Percentiles rank a stretch among this genome's conserved stretches.
Evolutionary conservation across 2,113 vertebrate species (phyloP).

Genomic region (Macaca fascicularis): DNA sequence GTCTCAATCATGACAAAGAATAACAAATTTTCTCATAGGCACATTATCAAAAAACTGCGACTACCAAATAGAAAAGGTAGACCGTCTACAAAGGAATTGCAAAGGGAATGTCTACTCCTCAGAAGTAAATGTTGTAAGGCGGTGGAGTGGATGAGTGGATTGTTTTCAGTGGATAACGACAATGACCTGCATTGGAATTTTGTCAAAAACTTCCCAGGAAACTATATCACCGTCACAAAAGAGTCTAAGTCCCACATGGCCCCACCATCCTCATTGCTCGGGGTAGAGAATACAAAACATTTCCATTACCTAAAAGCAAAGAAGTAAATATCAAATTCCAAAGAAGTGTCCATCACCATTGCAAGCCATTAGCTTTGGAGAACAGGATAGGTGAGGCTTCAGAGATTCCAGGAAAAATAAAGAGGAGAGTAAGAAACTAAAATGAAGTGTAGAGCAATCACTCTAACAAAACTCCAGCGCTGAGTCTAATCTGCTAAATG

Average conservation of each 20-base stretch:
- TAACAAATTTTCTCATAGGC: background rate
- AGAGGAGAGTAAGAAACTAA: background rate
- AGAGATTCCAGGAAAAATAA: background rate
- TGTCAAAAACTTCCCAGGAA: background rate
- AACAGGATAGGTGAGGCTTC: background rate
- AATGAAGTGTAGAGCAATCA: background rate
- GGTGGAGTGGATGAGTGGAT: accelerated
- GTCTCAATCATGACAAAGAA: background rate
- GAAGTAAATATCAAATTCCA: too few species aligned
- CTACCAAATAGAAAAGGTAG: background rate
- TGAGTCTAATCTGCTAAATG: background rate
- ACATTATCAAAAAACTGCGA: background rate
- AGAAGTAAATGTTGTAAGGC: accelerated
- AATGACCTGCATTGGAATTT: background rate
- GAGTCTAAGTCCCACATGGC: too few species aligned
- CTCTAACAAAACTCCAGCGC: too few species aligned
- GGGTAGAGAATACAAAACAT: background rate
- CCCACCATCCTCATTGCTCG: too few species aligned
- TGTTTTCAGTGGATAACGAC: accelerated
- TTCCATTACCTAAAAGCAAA: background rate
- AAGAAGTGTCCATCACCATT: too few species aligned
- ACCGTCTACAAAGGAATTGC: background rate
- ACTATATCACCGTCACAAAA: too few species aligned
- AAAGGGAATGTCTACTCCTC: accelerated
- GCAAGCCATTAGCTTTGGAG: background rate